Evolutionary conservation across 2,797 vertebrate species (phyloP).

Genomic region (Bothrops alternatus): DNA sequence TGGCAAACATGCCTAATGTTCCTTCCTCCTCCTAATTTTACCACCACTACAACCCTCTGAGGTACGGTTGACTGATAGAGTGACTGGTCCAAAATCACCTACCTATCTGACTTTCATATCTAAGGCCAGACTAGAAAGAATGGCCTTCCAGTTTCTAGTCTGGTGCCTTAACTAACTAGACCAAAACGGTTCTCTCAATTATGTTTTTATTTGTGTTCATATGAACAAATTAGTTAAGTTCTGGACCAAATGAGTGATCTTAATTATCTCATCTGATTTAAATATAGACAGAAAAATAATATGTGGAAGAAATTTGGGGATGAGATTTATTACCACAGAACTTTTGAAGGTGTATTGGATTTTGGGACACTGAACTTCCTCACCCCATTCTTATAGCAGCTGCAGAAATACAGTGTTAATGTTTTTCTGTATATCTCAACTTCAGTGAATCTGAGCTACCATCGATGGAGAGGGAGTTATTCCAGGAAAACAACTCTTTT

Average conservation of each 20-base stretch:
- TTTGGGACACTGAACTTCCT: neutral
- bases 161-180: neutral
- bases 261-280: neutral
- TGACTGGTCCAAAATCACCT: neutral
- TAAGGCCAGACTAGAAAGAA: neutral
- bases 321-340: neutral
- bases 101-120: neutral
- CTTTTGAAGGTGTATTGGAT: neutral
- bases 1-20: neutral
- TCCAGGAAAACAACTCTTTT: neutral
- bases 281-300: neutral
- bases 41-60: neutral
- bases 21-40: neutral
- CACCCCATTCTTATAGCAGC: neutral
- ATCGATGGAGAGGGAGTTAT: slow-evolving; percentile 9
- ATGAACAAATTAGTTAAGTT: neutral
- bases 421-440: neutral
- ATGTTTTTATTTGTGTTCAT: neutral
- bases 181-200: neutral
- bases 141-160: neutral
- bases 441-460: neutral
- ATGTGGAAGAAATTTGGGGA: neutral
- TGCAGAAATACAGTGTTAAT: neutral
- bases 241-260: neutral
- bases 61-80: neutral